These are phyloP conservation scores for Pseudomyrmex gracilis DNA, from an alignment of 1,140 invertebrate species.

Conservation along the genomic window DNA sequence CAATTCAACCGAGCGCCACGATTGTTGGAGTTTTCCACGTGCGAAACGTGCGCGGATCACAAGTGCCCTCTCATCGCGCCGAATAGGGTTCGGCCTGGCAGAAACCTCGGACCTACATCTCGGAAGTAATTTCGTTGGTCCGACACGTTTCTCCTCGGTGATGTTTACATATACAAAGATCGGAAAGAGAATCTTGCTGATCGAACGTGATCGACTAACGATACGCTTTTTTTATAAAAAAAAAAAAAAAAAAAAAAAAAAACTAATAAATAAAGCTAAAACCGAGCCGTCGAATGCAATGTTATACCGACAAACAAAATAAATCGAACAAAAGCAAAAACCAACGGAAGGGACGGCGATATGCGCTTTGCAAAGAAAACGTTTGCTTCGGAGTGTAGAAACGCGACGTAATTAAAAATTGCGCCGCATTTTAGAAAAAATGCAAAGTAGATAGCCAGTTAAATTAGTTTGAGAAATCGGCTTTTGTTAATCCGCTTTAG, in stretches of 20 bases:
- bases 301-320: conserved; percentile 16
- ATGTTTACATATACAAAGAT: neutral
- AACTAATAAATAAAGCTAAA: too few relatives aligned
- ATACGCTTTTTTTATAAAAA: neutral
- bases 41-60: conserved; percentile 49
- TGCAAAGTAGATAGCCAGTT: conserved; percentile 23
- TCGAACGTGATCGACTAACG: neutral
- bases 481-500: conserved; percentile 42
- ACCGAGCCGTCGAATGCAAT: conserved; percentile 33
- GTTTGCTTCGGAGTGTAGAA: conserved; percentile 8
- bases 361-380: conserved; percentile 4
- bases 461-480: conserved; percentile 57
- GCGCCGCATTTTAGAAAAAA: conserved; percentile 9
- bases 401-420: conserved; percentile 40
- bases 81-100: conserved; percentile 27
- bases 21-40: conserved; percentile 56
- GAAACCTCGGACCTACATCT: conserved; percentile 5
- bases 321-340: conserved; percentile 26
- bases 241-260: neutral
- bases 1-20: conserved; percentile 49
- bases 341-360: neutral
- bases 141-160: neutral
- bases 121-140: conserved; percentile 44
- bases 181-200: neutral
- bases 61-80: conserved; percentile 53